These are phyloP conservation scores for Porphyrio hochstetteri DNA, from an alignment of 2,113 vertebrate species.

Conservation along the genomic window DNA sequence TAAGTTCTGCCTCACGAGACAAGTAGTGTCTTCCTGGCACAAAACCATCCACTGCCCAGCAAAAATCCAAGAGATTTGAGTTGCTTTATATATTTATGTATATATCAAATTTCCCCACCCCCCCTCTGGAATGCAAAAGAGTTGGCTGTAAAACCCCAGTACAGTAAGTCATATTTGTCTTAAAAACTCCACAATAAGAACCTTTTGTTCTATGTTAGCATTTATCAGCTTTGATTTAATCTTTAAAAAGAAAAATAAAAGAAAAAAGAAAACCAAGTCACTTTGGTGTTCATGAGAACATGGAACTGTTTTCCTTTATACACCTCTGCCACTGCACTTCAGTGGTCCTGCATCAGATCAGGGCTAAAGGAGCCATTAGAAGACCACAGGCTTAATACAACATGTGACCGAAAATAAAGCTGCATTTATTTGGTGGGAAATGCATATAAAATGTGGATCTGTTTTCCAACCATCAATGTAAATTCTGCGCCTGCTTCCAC, in stretches of 20 bases:
- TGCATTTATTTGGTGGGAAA: neutral
- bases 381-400: neutral
- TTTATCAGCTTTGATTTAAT: neutral
- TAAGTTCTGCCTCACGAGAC: neutral
- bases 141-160: neutral
- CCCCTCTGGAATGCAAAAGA: slow-evolving; percentile 7
- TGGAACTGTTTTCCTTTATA: neutral
- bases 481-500: neutral
- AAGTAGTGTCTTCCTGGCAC: neutral
- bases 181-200: neutral
- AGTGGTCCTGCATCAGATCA: neutral
- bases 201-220: neutral
- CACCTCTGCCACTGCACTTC: neutral
- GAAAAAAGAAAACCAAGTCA: neutral
- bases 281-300: slow-evolving; percentile 19
- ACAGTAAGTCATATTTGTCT: neutral
- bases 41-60: neutral
- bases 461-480: neutral
- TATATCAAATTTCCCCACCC: neutral
- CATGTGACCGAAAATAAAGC: neutral
- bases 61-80: neutral
- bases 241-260: neutral
- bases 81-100: neutral
- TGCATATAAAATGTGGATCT: neutral
- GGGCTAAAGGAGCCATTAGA: neutral